Evolutionary conservation across 2,797 vertebrate species (phyloP), one percentile per base, ranked within the genome.

Genomic region (Yasuhikotakia modesta): DNA sequence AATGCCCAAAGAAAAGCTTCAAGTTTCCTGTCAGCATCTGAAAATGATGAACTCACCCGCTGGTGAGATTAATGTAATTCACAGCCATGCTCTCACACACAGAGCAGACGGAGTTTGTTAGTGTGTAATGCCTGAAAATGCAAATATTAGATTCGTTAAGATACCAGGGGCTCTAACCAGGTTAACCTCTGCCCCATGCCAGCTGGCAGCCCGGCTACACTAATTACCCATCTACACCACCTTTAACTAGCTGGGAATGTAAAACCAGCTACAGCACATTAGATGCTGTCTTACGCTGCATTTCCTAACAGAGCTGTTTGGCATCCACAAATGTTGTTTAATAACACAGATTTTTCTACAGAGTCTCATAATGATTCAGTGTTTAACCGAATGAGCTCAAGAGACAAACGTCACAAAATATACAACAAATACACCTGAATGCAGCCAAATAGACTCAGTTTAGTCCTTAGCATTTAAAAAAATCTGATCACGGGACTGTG

Each of bases 41-140:
- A 30, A 82, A 76, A 79, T 71, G 45, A 32, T 58, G 19, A 80
- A 70, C 46, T 75, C 73, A 65, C 32, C 32, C 61, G 39, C 32
- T 3, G 14, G 13, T 75, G 48, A 55, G 43, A 75, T 66, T 43
- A 75, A 48, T 19, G 2, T 4, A 76, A 68, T 60, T 68, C 17
- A 68, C n/a, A 11, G 24, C 22, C 24, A 32, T 48, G 39, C 16
- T 21, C 39, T 32, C 53, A 8, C 32, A 32, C 22, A 76, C 52
- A 53, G 35, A 39, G 35, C 35, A 35, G 35, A 53, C 22, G n/a
- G 4, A 22, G 8, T 22, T 6, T 5, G 0, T 50, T n/a, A 39
- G 45, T 63, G 30, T 64, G 52, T 45, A 55, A 66, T 57, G 50
- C 63, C 19, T 39, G 35, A 39, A 39, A 39, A 39, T 39, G 35